Evolutionary conservation across 2,888 invertebrate genomes (phyloP), one percentile per base, ranked within the genome.

Genomic region (Parthenolecanium corni): DNA sequence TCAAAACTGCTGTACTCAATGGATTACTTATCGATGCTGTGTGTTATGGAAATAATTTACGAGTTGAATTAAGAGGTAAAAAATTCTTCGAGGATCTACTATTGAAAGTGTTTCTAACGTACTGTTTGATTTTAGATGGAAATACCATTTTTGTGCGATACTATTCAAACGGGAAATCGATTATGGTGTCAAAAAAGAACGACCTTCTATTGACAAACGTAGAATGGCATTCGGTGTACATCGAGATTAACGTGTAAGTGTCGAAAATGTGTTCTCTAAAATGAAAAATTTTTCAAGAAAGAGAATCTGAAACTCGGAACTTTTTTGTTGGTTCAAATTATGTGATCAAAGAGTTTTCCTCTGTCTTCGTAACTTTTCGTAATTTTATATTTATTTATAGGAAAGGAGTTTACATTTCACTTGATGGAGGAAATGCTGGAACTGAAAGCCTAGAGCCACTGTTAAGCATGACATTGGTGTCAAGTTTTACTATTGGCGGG

Each of bases 201-300:
- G 86, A 91, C 57, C 86, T 84, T 70, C 82, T 83, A 58, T 78
- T 97, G 49, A 87, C 91, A 18, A 91, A 97, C 72, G 82, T 96
- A 74, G 76, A 82, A 52, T 97, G 96, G 96, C 96, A 97, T 75
- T 90, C 93, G 0, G 89, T 96, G 23, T 87, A 89, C 65, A 85
- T 96, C 14, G 96, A 97, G 76, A 79, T 94, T 68, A 97, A 96
- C 75, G 80, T 88, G 82, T 80, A 64, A 65, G 65, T n/a, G n/a
- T n/a, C n/a, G n/a, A n/a, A n/a, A n/a, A n/a, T n/a, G n/a, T n/a
- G n/a, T n/a, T n/a, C n/a, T n/a, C n/a, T n/a, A n/a, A n/a, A n/a
- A n/a, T n/a, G n/a, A n/a, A n/a, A n/a, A n/a, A n/a, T 9, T 31
- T 6, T 31, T 31, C 31, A 31, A n/a, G n/a, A n/a, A n/a, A n/a